Evolutionary conservation across 1,140 invertebrate genomes (phyloP), one percentile per base, ranked within the genome.

Genomic region (Bombyx mandarina): DNA sequence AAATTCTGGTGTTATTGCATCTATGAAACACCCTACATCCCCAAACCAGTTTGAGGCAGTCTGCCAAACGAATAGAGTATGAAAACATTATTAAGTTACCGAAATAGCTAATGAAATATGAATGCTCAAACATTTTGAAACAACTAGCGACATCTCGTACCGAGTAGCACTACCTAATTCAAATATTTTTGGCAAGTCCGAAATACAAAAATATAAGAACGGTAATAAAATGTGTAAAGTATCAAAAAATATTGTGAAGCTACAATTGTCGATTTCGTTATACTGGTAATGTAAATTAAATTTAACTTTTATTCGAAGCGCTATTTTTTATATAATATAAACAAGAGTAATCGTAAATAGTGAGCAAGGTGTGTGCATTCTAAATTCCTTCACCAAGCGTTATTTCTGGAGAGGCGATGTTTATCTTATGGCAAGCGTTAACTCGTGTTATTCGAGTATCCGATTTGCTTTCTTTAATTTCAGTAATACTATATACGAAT

Each of bases 401-500:
- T 82, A 82, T 82, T 82, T 79, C 67, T 77, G 71, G 72, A 73
- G 48, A 55, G 63, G 56, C 57, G 59, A 63, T 76, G 74, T 80
- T 81, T 83, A 79, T 71, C 65, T 81, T 76, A 75, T 61, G 62
- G 59, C 66, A 60, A 57, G 62, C 63, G 65, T 73, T 66, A 69
- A 65, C 64, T 63, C 63, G 57, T 82, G 75, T 76, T 81, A 72
- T 75, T 77, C 60, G 66, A 73, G 69, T 75, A 73, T 82, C 65
- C 61, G 58, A 70, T 85, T 81, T 73, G 68, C 67, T 81, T 76
- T 71, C 69, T 69, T 74, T 80, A 73, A 79, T 73, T 80, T 76
- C 60, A 62, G 82, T 80, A 85, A 81, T 81, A 72, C 77, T 77
- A 82, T 73, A 79, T 71, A 60, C 64, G 57, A 61, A 64, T 46